Evolutionary conservation across 2,888 invertebrate species (phyloP), one percentile per base, ranked within the genome.

Genomic region (Pyrrhia umbra): DNA sequence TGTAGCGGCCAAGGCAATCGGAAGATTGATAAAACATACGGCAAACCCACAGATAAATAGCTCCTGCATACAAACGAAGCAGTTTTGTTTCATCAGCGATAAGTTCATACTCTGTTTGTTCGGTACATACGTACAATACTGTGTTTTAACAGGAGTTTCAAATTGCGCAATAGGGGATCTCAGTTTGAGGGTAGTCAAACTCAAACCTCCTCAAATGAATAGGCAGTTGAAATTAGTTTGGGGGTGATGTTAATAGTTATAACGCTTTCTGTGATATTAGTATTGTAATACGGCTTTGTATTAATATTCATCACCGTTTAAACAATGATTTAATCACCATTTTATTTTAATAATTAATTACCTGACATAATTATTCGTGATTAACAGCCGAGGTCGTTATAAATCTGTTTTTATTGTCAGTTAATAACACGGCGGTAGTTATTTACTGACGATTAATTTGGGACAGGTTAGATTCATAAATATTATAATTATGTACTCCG

Each of bases 11-110:
- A 75, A 77, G 74, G 84, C 82, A 87, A 89, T 88, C 84, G 85
- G 81, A 81, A 86, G 85, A 86, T 86, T 88, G 88, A 88, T 89
- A 89, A 87, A 87, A 84, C 84, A 83, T 80, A 82, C 81, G 81
- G 81, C 78, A 71, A 80, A 70, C 79, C 75, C 73, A 65, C 72
- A 80, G 81, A 85, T 81, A 83, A 76, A 81, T 80, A 80, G 78
- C 76, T 80, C 70, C 75, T 79, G 77, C 81, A 80, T 80, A 84
- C 85, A 83, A 85, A 84, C 82, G 59, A 77, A 78, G 82, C 83
- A 85, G 84, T 84, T 87, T 71, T 51, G 60, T 80, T 82, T 80
- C 81, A 62, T 59, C 45, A 70, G 50, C 74, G 75, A 84, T 84
- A 84, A 79, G 81, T 82, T 76, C 47, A 79, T 82, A 78, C 27